phyloP scores from a whole-genome alignment of 2,888 invertebrate species.

The Apodemia duryi region DNA sequence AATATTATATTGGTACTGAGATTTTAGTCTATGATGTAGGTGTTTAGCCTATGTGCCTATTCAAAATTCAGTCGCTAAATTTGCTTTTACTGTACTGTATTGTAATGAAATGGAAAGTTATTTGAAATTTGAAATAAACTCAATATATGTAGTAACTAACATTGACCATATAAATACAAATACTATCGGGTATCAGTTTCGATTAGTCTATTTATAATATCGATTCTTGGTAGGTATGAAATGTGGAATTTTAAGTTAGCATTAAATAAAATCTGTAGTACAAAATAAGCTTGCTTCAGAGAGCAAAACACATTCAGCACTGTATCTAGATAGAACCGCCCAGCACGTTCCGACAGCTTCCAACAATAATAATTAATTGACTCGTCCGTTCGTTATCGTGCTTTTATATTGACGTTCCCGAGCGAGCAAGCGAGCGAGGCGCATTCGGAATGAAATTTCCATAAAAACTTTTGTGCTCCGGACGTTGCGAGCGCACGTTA shows the following conservation, averaged over 20 bases:
- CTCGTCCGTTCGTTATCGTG: conserved; percentile 79
- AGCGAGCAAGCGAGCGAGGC: conserved; percentile 72
- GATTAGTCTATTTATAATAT: not conserved
- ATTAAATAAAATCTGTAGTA: conserved; percentile 34
- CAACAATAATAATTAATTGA: conserved; percentile 80
- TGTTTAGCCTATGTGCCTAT: not conserved
- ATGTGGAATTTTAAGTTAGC: conserved; percentile 12
- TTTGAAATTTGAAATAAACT: not conserved
- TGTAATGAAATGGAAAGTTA: not conserved
- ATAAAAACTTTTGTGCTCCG: conserved; percentile 80
- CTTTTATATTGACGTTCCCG: conserved; percentile 78
- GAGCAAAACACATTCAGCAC: conserved; percentile 44
- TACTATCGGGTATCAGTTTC: not conserved
- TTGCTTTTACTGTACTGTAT: not conserved
- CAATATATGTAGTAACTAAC: not conserved
- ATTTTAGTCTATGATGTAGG: too few relatives aligned
- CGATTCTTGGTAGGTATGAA: conserved; percentile 16
- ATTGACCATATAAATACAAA: not conserved
- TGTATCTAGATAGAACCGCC: conserved; percentile 56
- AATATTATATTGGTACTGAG: too few relatives aligned
- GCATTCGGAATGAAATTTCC: conserved; percentile 79
- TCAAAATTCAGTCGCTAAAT: not conserved
- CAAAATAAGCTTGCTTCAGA: conserved; percentile 35
- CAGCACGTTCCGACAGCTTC: conserved; percentile 70
- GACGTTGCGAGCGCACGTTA: conserved; percentile 80